phyloP scores from a whole-genome alignment of 2,888 invertebrate genomes.

The Papilio protenor region DNA sequence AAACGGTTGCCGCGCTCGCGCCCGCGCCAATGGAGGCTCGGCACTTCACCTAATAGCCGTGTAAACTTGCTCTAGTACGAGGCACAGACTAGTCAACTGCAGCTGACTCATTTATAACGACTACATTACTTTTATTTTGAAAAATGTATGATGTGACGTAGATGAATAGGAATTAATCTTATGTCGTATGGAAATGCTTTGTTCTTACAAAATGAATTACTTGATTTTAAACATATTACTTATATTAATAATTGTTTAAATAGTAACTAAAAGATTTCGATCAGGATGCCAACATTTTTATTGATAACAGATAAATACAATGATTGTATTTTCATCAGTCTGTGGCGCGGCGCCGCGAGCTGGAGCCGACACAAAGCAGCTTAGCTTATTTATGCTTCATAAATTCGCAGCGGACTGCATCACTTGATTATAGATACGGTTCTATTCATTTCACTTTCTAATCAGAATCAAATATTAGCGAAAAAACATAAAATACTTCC shows the following conservation, averaged over 20 bases:
- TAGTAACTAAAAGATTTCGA: no score
- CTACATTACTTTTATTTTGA: no score
- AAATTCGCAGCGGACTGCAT: slow-evolving; percentile 14
- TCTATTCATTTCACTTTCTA: not conserved
- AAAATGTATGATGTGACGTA: no score
- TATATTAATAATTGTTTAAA: no score
- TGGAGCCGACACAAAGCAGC: slow-evolving; percentile 20
- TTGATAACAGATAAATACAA: no score
- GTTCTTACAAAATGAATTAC: no score
- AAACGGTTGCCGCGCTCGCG: not conserved
- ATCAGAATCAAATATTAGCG: not conserved
- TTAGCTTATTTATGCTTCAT: slow-evolving; percentile 20
- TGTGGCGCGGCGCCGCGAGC: slow-evolving; percentile 14
- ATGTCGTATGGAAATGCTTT: no score
- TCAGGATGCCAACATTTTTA: no score
- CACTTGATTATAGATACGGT: slow-evolving; percentile 10
- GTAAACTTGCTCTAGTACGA: slow-evolving; percentile 21
- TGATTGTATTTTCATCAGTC: not conserved
- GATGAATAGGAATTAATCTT: no score
- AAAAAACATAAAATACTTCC: not conserved
- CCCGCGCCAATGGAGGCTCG: slow-evolving; percentile 5
- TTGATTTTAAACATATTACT: no score
- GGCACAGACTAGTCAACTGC: slow-evolving; percentile 18
- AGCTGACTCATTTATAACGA: not conserved
- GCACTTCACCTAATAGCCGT: slow-evolving; percentile 25